Conservation (phyloP, 1,140 invertebrate species). For the Diuraphis noxia region DNA sequence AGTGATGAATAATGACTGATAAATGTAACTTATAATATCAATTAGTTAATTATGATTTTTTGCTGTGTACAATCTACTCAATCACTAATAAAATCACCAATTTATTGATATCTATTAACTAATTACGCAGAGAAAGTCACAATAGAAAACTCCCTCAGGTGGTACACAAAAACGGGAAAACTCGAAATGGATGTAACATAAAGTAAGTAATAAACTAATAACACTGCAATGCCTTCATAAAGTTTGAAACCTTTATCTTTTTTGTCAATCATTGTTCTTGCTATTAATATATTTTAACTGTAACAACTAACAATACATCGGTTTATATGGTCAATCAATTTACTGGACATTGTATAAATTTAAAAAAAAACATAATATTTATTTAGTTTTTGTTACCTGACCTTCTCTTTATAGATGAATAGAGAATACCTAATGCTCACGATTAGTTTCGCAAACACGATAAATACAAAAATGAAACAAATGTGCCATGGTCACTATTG, state of each 20-base stretch:
- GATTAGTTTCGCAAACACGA: slow-evolving; percentile 46
- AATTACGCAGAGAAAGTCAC: neutral
- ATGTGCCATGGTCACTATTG: slow-evolving; percentile 47
- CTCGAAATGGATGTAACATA: neutral
- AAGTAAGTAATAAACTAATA: neutral
- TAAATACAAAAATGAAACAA: slow-evolving; percentile 45
- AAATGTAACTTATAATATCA: neutral
- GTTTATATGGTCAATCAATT: neutral
- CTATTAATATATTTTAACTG: neutral
- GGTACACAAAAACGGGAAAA: neutral
- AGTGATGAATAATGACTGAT: neutral
- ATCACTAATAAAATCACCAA: neutral
- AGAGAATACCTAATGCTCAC: slow-evolving; percentile 29
- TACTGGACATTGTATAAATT: neutral
- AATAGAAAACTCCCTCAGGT: neutral
- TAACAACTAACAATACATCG: neutral
- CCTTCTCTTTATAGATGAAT: slow-evolving; percentile 32
- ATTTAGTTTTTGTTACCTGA: neutral
- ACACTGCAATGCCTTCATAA: neutral
- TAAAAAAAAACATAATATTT: neutral
- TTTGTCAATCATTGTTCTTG: neutral
- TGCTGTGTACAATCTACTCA: neutral
- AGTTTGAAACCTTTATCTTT: neutral
- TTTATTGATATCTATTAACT: neutral
- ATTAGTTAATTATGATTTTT: neutral